These are phyloP conservation scores for Apis cerana DNA, from an alignment of 1,140 invertebrate species.

Conservation along the genomic window DNA sequence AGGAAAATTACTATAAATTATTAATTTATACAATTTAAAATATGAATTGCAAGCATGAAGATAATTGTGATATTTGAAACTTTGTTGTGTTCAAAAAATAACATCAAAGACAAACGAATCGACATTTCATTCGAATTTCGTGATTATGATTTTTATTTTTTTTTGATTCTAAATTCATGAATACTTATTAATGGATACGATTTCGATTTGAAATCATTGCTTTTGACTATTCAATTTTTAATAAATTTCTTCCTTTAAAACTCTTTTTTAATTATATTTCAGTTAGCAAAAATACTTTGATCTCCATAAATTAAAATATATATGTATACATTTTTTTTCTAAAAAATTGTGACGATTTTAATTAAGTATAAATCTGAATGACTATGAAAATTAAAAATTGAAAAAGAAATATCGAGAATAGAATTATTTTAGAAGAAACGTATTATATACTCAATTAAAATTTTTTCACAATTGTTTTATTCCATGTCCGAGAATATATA, in stretches of 20 bases:
- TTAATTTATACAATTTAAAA: background rate
- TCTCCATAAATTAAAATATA: too few species aligned
- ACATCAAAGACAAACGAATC: slow-evolving; percentile 31
- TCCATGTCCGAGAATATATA: too few species aligned
- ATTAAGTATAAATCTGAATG: too few species aligned
- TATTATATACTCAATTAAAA: too few species aligned
- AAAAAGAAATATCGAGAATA: too few species aligned
- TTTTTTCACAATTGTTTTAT: too few species aligned
- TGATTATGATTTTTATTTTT: background rate
- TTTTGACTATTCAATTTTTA: background rate
- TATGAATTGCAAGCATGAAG: background rate
- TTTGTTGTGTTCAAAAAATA: slow-evolving; percentile 20
- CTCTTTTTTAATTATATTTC: background rate
- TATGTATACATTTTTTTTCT: too few species aligned
- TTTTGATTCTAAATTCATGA: background rate
- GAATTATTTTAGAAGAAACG: too few species aligned
- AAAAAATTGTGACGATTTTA: too few species aligned
- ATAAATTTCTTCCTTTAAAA: too few species aligned
- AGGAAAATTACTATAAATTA: background rate
- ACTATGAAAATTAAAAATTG: too few species aligned
- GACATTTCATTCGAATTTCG: slow-evolving; percentile 1
- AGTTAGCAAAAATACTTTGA: background rate
- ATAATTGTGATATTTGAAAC: slow-evolving; percentile 24
- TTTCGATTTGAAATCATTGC: background rate
- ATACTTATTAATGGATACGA: background rate